phyloP scores from a whole-genome alignment of 2,113 vertebrate species.

The Terrapene triunguis region DNA sequence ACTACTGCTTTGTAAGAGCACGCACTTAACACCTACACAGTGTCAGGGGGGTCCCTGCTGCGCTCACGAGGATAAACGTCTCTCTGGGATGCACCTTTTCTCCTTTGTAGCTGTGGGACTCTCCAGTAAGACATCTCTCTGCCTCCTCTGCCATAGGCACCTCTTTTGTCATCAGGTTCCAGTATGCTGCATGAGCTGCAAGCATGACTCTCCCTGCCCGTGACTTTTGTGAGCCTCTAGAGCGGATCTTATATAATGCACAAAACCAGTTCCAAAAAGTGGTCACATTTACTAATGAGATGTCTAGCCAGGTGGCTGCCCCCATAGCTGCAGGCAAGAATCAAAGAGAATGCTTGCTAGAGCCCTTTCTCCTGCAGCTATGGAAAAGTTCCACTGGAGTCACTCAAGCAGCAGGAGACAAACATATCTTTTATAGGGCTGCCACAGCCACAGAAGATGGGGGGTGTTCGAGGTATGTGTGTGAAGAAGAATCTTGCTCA shows the following conservation, averaged over 20 bases:
- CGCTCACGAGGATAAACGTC: background rate
- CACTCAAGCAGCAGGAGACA: conserved; percentile 57
- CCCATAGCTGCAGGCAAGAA: conserved; percentile 11
- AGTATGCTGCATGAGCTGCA: background rate
- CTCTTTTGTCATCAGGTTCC: background rate
- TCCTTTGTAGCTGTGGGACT: background rate
- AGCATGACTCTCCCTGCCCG: accelerated
- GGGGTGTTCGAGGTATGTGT: background rate
- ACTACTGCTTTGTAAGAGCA: background rate
- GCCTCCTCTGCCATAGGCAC: background rate
- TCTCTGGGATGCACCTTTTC: background rate
- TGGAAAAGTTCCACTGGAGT: conserved; percentile 57
- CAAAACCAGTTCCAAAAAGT: conserved; percentile 30
- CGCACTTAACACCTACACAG: background rate
- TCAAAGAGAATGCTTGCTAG: conserved; percentile 60
- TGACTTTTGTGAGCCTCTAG: background rate
- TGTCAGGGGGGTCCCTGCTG: background rate
- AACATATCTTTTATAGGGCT: conserved; percentile 6
- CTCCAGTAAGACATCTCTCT: background rate
- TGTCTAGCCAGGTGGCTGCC: background rate
- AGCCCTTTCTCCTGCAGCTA: conserved; percentile 71
- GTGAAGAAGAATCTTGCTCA: background rate
- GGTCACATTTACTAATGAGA: background rate
- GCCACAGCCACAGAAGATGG: background rate
- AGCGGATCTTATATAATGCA: background rate